These are phyloP conservation scores for Mylabris phalerata DNA, from an alignment of 1,140 invertebrate genomes.

Conservation along the genomic window DNA sequence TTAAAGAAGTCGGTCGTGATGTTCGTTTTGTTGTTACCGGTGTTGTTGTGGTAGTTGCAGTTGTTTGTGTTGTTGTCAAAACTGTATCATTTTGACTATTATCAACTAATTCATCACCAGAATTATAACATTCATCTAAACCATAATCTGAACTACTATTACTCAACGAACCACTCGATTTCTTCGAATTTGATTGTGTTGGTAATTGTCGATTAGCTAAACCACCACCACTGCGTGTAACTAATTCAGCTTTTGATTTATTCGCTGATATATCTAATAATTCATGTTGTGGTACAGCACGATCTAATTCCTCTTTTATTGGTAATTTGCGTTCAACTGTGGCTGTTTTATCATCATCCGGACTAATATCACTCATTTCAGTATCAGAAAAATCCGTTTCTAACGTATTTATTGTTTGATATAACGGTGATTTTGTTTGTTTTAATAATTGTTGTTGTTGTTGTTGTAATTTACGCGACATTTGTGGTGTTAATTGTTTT, in stretches of 20 bases:
- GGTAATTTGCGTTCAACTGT: constrained; percentile 68
- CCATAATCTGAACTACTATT: constrained; percentile 57
- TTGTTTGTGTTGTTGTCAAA: constrained; percentile 18
- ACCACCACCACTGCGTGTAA: constrained; percentile 52
- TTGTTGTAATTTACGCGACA: constrained; percentile 61
- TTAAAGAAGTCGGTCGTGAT: background rate
- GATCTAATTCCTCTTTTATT: constrained; percentile 74
- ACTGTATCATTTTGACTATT: constrained; percentile 25
- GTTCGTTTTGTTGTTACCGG: background rate
- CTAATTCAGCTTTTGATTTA: constrained; percentile 84
- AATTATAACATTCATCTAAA: constrained; percentile 63
- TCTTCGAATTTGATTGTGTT: constrained; percentile 19
- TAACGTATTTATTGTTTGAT: constrained; percentile 48
- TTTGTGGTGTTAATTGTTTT: constrained; percentile 65
- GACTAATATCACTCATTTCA: constrained; percentile 63
- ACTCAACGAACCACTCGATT: constrained; percentile 40
- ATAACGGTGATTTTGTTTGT: constrained; percentile 41
- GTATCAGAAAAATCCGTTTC: constrained; percentile 62
- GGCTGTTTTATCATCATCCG: constrained; percentile 65
- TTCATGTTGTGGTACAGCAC: constrained; percentile 75
- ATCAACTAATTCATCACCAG: constrained; percentile 57
- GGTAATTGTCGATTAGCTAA: constrained; percentile 50
- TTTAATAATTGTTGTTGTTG: constrained; percentile 38
- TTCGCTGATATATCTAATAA: constrained; percentile 80
- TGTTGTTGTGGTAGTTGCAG: constrained; percentile 14